phyloP scores from a whole-genome alignment of 1,140 invertebrate genomes.

The Cecropterus lyciades region DNA sequence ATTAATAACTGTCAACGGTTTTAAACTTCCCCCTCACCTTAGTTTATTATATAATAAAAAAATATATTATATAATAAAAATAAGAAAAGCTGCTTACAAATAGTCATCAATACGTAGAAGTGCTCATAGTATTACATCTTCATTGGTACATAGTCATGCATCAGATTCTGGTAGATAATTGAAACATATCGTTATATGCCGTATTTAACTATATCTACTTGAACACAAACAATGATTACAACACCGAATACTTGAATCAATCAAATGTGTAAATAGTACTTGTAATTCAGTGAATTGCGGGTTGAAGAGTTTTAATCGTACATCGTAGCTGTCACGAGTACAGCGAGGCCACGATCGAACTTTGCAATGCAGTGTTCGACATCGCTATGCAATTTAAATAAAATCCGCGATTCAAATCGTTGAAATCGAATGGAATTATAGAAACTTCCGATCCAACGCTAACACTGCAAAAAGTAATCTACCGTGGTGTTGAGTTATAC shows the following conservation, averaged over 20 bases:
- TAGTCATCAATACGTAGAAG: no score
- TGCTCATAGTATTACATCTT: no score
- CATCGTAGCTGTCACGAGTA: not conserved
- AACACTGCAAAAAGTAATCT: conserved; percentile 14
- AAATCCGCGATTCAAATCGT: conserved; percentile 30
- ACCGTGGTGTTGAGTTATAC: not conserved
- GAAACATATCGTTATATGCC: no score
- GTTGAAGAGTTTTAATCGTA: conserved; percentile 29
- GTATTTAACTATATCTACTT: no score
- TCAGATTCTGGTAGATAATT: no score
- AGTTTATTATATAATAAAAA: no score
- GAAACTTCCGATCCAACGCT: conserved; percentile 14
- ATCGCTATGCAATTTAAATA: conserved; percentile 31
- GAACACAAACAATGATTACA: no score
- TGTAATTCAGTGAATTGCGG: conserved; percentile 9
- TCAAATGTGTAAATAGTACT: not conserved
- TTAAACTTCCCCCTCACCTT: no score
- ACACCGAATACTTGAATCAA: not conserved
- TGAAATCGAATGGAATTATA: conserved; percentile 29
- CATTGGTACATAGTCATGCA: no score
- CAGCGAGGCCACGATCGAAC: conserved; percentile 10
- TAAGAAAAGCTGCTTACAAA: no score
- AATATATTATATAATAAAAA: no score
- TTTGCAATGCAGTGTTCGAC: conserved; percentile 31
- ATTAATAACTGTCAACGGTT: no score